A percentile compares a stretch with the other conserved stretches of the same genome.
Evolutionary conservation across 1,140 invertebrate genomes (phyloP).

Genomic region (Rhynchophorus ferrugineus): DNA sequence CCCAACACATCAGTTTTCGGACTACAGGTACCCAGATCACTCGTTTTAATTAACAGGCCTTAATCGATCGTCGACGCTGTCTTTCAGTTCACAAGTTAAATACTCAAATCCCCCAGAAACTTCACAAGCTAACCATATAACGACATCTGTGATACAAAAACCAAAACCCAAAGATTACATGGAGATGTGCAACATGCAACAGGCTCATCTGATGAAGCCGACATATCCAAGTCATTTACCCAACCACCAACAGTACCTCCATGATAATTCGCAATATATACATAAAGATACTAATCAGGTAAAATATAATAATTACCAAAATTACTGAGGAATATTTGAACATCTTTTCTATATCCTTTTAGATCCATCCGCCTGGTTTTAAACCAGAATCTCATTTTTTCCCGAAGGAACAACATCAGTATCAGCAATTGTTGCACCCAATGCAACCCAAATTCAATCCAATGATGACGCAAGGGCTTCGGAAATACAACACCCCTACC

Average conservation of each 20-base stretch:
- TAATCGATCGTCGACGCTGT: too few relatives aligned
- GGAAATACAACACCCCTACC: conserved; percentile 19
- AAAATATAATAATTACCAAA: not conserved
- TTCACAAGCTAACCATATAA: conserved; percentile 27
- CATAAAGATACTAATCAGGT: conserved; percentile 28
- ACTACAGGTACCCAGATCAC: conserved; percentile 26
- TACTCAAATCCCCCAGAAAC: conserved; percentile 37
- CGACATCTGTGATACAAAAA: conserved; percentile 32
- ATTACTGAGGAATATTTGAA: not conserved
- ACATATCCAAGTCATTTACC: conserved; percentile 19
- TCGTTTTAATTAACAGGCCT: too few relatives aligned
- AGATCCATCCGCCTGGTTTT: conserved; percentile 26
- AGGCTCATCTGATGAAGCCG: conserved; percentile 26
- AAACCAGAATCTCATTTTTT: conserved; percentile 32
- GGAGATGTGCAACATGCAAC: conserved; percentile 34
- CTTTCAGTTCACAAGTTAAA: conserved; percentile 31
- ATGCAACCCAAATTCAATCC: conserved; percentile 17
- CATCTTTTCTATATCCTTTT: not conserved
- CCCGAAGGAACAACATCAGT: conserved; percentile 22
- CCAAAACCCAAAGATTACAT: conserved; percentile 36
- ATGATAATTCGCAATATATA: conserved; percentile 27
- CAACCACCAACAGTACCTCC: conserved; percentile 23
- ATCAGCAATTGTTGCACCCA: conserved; percentile 14
- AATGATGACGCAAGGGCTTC: conserved; percentile 22
- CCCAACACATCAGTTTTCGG: conserved; percentile 19